Evolutionary conservation across 2,113 vertebrate genomes (phyloP).

Genomic region (Stomatorhinus ivindoensis): DNA sequence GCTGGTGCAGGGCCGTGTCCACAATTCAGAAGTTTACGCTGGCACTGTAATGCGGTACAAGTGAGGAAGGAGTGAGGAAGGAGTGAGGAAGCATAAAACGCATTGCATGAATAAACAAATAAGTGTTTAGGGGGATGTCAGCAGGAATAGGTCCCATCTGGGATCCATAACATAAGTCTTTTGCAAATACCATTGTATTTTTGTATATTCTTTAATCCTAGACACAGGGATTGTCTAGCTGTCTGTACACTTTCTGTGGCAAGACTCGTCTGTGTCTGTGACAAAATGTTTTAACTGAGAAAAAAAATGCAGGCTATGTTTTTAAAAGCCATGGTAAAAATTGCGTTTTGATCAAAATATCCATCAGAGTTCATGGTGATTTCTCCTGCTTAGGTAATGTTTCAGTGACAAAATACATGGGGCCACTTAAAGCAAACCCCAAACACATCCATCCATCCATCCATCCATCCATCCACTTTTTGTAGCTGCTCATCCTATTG

Average conservation of each 20-base stretch:
- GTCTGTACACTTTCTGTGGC: background rate
- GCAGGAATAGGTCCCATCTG: background rate
- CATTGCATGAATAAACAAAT: background rate
- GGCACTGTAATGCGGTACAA: background rate
- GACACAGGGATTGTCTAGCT: background rate
- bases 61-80: background rate
- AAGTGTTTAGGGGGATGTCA: background rate
- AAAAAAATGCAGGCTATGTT: background rate
- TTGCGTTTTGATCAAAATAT: background rate
- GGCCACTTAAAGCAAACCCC: background rate
- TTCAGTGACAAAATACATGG: background rate
- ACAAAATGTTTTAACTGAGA: background rate
- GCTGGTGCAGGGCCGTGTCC: background rate
- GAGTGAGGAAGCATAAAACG: background rate
- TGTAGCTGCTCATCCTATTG: background rate
- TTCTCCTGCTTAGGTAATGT: background rate
- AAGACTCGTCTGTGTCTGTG: background rate
- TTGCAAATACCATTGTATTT: background rate
- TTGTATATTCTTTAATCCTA: background rate
- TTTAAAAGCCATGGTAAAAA: background rate
- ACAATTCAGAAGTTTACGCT: background rate
- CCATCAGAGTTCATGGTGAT: background rate
- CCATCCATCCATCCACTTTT: background rate
- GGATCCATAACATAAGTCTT: background rate
- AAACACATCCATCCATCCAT: background rate